Evolutionary conservation across 1,140 invertebrate genomes (phyloP).

Genomic region (Heliconius eleuchia): DNA sequence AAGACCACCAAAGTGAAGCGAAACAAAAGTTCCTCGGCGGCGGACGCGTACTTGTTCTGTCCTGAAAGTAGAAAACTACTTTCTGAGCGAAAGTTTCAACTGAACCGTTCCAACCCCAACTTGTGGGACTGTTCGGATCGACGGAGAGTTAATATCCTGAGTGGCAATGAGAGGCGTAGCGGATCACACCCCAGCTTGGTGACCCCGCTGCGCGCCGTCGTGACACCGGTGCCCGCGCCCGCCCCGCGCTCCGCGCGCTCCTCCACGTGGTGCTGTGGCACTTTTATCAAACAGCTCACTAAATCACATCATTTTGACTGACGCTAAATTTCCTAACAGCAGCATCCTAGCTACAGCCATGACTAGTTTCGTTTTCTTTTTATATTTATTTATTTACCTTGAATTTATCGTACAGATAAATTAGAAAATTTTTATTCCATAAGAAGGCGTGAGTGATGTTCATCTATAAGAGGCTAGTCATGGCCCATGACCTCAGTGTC

Average conservation of each 20-base stretch:
- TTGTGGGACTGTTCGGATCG: conserved; percentile 67
- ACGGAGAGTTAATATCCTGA: conserved; percentile 45
- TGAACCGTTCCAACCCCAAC: conserved; percentile 78
- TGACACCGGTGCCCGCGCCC: conserved; percentile 45
- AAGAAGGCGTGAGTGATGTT: neutral
- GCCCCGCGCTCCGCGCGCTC: conserved; percentile 79
- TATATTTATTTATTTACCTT: neutral
- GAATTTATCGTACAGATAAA: neutral
- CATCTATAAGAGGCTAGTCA: neutral
- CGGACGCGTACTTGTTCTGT: conserved; percentile 66
- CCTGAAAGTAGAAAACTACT: conserved; percentile 67
- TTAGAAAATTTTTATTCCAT: neutral
- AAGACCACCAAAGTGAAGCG: conserved; percentile 73
- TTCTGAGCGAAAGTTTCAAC: conserved; percentile 66
- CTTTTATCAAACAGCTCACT: conserved; percentile 83
- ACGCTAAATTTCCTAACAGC: conserved; percentile 51
- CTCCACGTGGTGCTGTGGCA: conserved; percentile 84
- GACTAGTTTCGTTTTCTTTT: conserved; percentile 10
- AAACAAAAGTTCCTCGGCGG: conserved; percentile 78
- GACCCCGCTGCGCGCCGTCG: conserved; percentile 47
- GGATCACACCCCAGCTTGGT: conserved; percentile 68
- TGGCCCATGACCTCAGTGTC: neutral
- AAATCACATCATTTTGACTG: conserved; percentile 84
- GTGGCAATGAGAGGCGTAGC: conserved; percentile 52
- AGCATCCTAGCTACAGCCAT: conserved; percentile 3